Conservation (phyloP, 2,113 vertebrate species). For the Scopus umbretta region DNA sequence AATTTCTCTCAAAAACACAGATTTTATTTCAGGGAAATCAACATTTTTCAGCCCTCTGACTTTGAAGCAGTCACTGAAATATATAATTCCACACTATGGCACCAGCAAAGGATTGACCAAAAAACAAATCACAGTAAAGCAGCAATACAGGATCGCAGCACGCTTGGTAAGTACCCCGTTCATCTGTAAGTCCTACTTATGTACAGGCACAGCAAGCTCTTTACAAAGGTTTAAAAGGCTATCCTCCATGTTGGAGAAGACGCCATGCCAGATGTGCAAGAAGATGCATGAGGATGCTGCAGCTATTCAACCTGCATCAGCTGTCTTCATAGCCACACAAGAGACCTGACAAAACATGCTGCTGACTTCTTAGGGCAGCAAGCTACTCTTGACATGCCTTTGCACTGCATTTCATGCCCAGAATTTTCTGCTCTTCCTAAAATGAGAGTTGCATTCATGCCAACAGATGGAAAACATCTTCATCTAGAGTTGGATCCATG, state of each 20-base stretch:
- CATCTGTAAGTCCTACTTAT: not conserved
- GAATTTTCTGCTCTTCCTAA: not conserved
- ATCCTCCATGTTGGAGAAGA: not conserved
- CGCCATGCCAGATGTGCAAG: not conserved
- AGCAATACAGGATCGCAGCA: not conserved
- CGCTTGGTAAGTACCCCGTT: not conserved
- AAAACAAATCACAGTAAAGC: not conserved
- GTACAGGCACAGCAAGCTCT: not conserved
- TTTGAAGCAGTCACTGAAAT: not conserved
- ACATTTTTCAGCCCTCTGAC: not conserved
- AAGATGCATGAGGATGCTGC: not conserved
- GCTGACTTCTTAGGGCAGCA: not conserved
- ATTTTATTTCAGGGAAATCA: not conserved
- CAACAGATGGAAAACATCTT: slow-evolving; percentile 44
- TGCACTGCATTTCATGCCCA: not conserved
- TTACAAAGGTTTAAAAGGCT: not conserved
- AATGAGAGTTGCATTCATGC: not conserved
- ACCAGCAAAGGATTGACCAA: not conserved
- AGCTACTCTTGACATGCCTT: not conserved
- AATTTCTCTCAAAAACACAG: not conserved
- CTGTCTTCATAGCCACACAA: not conserved
- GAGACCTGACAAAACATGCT: not conserved
- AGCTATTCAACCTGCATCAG: not conserved
- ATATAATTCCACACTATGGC: not conserved
- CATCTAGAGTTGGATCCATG: not conserved